Evolutionary conservation across 2,888 invertebrate genomes (phyloP), one percentile per base, ranked within the genome.

Genomic region (Diarsia rubi): DNA sequence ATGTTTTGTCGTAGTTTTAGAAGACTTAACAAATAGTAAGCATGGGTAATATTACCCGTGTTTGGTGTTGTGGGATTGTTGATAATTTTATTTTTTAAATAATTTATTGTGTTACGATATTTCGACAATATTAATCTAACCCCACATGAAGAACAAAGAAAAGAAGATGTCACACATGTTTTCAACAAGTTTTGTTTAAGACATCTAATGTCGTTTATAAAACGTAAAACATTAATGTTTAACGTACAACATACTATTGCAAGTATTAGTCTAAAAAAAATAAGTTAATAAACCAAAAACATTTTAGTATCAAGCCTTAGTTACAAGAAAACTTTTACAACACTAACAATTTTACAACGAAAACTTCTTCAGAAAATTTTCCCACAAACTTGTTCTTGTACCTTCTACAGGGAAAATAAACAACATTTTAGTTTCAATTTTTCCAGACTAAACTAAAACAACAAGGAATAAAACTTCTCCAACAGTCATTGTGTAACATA

Each of bases 391-490:
- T 60, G 1, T 2, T 3, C 37, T 64, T 54, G 19, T 42, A 42
- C 6, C n/a, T 59, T 64, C 24, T 64, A 16, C 16, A 44, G n/a
- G 54, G 47, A 27, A 68, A 60, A 60, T n/a, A n/a, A n/a, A 49
- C 31, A 21, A 60, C n/a, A 54, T 21, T 44, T 45, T 4, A 44
- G 37, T 65, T 76, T 47, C 16, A 19, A 60, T 65, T 62, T 69
- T 57, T 62, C 65, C 52, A 69, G 49, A 57, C 49, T 69, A 24
- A 70, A 77, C 67, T 54, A 62, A 65, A 59, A 47, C 44, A 62
- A 59, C 62, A 62, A 8, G 52, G 19, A 42, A 59, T 27, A 69
- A 69, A 63, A 57, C 21, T 47, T 52, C 4, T 64, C 42, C 3
- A 37, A 70, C 31, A 62, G 42, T 3, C 54, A 74, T 59, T 54